Conservation (phyloP, 1,140 invertebrate species). For the Drosophila albomicans region DNA sequence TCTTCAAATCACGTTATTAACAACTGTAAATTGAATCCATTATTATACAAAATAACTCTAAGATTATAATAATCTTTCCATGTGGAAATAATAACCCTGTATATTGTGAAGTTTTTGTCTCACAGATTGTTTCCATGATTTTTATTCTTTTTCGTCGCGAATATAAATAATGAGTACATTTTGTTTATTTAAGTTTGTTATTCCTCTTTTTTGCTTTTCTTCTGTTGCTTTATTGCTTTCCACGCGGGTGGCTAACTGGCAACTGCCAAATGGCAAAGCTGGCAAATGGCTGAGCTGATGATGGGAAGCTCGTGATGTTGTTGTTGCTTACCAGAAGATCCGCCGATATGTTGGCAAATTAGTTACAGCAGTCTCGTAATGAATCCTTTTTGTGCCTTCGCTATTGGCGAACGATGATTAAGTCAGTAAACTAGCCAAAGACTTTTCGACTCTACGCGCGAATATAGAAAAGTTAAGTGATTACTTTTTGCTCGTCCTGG, state of each 20-base stretch:
- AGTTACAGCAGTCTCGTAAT: constrained; percentile 61
- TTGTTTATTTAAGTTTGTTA: constrained; percentile 81
- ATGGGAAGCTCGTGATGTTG: constrained; percentile 25
- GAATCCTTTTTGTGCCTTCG: constrained; percentile 30
- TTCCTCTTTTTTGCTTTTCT: constrained; percentile 40
- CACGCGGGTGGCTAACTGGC: constrained; percentile 68
- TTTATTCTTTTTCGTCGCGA: constrained; percentile 60
- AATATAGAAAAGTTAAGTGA: constrained; percentile 74
- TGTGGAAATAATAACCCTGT: constrained; percentile 26
- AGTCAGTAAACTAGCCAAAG: constrained; percentile 56
- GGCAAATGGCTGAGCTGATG: constrained; percentile 32
- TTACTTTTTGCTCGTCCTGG: constrained; percentile 69
- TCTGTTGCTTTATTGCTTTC: constrained; percentile 76
- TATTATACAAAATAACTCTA: background rate
- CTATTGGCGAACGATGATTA: constrained; percentile 71
- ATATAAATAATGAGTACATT: constrained; percentile 82
- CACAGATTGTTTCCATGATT: constrained; percentile 64
- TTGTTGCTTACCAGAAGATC: constrained; percentile 33
- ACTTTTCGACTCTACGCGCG: constrained; percentile 18
- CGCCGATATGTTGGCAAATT: constrained; percentile 73
- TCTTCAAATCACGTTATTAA: background rate
- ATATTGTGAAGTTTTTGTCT: constrained; percentile 45
- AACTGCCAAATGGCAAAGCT: constrained; percentile 33
- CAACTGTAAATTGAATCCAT: background rate
- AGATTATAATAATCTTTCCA: constrained; percentile 18